A percentile compares a stretch with the other conserved stretches of the same genome.
phyloP scores from a whole-genome alignment of 2,888 invertebrate species.

The Tenthredo notha region DNA sequence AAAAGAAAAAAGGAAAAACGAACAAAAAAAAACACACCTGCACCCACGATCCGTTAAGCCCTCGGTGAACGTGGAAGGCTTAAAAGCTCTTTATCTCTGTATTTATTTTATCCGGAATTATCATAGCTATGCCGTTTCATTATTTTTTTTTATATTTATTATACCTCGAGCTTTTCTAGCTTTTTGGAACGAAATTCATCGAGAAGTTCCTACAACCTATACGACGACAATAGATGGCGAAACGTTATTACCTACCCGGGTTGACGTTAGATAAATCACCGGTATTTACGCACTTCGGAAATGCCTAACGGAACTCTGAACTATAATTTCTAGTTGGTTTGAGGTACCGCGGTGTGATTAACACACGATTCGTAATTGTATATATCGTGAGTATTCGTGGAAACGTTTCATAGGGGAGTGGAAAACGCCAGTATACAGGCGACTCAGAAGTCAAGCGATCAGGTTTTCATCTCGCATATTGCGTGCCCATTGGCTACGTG shows the following conservation, averaged over 20 bases:
- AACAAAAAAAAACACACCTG: no score
- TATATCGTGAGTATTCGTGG: no score
- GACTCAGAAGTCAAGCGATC: no score
- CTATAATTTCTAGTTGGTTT: constrained; percentile 41
- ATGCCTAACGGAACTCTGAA: constrained; percentile 31
- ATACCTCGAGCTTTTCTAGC: not conserved
- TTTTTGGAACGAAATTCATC: not conserved
- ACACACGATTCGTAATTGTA: not conserved
- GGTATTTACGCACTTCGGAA: constrained; percentile 37
- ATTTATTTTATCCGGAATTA: not conserved
- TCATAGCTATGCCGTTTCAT: not conserved
- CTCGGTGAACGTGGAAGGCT: not conserved
- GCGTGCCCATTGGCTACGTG: no score
- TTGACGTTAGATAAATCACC: constrained; percentile 29
- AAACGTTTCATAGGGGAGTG: no score
- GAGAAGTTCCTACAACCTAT: not conserved
- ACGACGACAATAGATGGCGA: not conserved
- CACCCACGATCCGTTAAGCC: not conserved
- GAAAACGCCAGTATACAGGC: no score
- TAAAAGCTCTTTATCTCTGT: not conserved
- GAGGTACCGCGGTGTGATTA: not conserved
- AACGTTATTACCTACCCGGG: not conserved
- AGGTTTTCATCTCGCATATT: no score
- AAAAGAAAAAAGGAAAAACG: not conserved
- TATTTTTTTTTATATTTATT: not conserved